Conservation (phyloP, 2,113 vertebrate species). For the Gopherus evgoodei region DNA sequence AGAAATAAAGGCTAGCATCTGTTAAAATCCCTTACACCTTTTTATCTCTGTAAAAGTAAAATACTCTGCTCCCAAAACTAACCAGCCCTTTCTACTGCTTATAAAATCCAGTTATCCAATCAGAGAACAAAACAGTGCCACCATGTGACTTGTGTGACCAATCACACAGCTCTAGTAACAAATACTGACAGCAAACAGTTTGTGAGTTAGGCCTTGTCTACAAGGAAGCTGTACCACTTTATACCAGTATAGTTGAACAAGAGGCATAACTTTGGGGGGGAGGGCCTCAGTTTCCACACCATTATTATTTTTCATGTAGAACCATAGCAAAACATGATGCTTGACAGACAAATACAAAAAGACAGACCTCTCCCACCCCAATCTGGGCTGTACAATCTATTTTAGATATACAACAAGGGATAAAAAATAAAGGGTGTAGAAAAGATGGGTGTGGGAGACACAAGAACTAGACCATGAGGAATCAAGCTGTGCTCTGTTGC, state of each 20-base stretch:
- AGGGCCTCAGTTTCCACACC: neutral
- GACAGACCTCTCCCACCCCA: neutral
- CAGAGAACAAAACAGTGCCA: neutral
- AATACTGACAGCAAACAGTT: neutral
- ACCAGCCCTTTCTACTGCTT: neutral
- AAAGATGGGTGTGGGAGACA: rapidly evolving
- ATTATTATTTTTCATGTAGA: slow-evolving; percentile 3
- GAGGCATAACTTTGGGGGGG: no score
- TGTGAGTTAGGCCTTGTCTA: neutral
- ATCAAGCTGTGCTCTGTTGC: neutral
- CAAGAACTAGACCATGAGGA: neutral
- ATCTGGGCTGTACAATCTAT: rapidly evolving
- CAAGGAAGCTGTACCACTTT: neutral
- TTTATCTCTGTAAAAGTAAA: neutral
- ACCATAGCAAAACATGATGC: neutral
- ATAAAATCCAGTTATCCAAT: neutral
- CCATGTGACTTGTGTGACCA: neutral
- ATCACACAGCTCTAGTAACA: neutral
- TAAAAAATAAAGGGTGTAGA: neutral
- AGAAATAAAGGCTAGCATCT: neutral
- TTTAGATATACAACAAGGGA: neutral
- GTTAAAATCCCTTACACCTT: neutral
- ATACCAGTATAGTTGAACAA: neutral
- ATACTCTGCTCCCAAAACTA: neutral
- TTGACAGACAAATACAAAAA: neutral